These are phyloP conservation scores for Parnassius mnemosyne DNA, from an alignment of 2,888 invertebrate species.

Conservation along the genomic window DNA sequence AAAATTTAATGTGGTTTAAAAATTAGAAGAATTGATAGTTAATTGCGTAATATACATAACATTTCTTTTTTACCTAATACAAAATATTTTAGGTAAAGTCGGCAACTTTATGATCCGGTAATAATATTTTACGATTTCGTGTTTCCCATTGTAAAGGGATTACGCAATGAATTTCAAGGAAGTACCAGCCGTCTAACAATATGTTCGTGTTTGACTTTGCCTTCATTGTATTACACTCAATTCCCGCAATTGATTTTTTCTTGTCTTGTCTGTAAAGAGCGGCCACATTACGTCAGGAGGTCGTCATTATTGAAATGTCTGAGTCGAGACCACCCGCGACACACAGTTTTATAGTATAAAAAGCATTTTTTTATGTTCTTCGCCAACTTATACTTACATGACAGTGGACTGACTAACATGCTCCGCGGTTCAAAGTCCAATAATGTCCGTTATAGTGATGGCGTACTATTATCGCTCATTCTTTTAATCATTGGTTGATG, in stretches of 20 bases:
- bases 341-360: slow-evolving; percentile 51
- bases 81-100: slow-evolving; percentile 20
- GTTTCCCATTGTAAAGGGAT: slow-evolving; percentile 44
- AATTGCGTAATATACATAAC: background rate
- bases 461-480: slow-evolving; percentile 20
- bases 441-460: slow-evolving; percentile 11
- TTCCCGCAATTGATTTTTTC: slow-evolving; percentile 62
- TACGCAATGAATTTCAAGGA: slow-evolving; percentile 56
- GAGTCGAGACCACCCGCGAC: slow-evolving; percentile 68
- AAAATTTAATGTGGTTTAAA: no score
- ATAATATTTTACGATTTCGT: slow-evolving; percentile 50
- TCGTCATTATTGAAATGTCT: slow-evolving; percentile 69
- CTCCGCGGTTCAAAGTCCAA: slow-evolving; percentile 14
- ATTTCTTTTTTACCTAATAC: slow-evolving; percentile 18
- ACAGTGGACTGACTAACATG: slow-evolving; percentile 26
- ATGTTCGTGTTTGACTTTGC: slow-evolving; percentile 39
- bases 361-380: slow-evolving; percentile 39
- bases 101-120: slow-evolving; percentile 45
- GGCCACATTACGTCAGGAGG: slow-evolving; percentile 59
- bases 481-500: slow-evolving; percentile 14
- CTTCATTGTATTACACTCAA: slow-evolving; percentile 57
- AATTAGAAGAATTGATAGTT: no score
- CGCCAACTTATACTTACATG: slow-evolving; percentile 32
- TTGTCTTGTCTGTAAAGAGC: slow-evolving; percentile 48
- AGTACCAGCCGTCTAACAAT: slow-evolving; percentile 39